These are phyloP conservation scores for Sclerurus mexicanus DNA, from an alignment of 2,113 vertebrate species.

Conservation along the genomic window DNA sequence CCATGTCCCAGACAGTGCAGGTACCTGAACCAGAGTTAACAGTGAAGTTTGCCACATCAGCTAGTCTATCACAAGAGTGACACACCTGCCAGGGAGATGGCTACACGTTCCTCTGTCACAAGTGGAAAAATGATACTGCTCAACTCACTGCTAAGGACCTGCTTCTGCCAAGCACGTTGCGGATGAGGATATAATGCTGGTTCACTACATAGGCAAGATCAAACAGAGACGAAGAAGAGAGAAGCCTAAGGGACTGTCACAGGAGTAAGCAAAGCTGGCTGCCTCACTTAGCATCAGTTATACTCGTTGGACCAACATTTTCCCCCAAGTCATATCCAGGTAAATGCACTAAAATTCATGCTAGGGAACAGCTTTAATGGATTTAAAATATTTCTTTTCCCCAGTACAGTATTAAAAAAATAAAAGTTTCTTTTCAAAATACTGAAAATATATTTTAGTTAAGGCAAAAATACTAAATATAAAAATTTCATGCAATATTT, in stretches of 20 bases:
- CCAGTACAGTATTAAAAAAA: slow-evolving; percentile 65
- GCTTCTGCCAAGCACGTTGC: neutral
- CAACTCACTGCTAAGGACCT: neutral
- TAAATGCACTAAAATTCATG: neutral
- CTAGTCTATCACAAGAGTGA: neutral
- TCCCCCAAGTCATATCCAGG: neutral
- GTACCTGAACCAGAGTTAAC: neutral
- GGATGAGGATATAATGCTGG: neutral
- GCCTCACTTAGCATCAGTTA: neutral
- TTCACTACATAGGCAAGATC: neutral
- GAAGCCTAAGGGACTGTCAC: neutral
- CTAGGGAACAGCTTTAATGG: neutral
- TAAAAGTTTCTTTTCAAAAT: slow-evolving; percentile 59
- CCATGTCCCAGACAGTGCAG: neutral
- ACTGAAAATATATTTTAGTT: slow-evolving; percentile 65
- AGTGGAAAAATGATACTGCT: neutral
- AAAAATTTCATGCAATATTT: slow-evolving; percentile 51
- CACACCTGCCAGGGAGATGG: neutral
- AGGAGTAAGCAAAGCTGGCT: slow-evolving; percentile 13
- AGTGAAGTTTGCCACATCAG: neutral
- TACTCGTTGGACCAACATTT: neutral
- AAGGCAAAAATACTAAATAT: slow-evolving; percentile 67
- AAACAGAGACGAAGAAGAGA: neutral
- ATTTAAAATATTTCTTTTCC: slow-evolving; percentile 20
- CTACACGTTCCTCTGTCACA: neutral